Conservation (phyloP, 2,888 invertebrate species). For the Allophyes oxyacanthae region DNA sequence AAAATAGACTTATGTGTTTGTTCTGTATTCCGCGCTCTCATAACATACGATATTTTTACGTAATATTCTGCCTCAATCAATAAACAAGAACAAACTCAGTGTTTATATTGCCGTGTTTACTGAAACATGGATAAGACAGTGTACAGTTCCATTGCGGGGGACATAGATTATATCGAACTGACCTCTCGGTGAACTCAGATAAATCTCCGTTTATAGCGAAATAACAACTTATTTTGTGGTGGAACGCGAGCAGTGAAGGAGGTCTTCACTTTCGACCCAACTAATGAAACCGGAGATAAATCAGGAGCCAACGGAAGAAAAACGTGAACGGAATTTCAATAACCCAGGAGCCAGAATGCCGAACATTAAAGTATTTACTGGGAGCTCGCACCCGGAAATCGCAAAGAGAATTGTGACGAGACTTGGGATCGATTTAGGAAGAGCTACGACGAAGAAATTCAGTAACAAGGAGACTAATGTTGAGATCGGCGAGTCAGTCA, state of each 20-base stretch:
- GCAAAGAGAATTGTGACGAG: constrained; percentile 98
- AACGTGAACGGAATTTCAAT: constrained; percentile 58
- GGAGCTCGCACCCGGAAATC: constrained; percentile 98
- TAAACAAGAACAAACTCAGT: constrained; percentile 49
- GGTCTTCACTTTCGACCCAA: constrained; percentile 59
- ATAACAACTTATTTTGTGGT: constrained; percentile 71
- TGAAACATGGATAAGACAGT: constrained; percentile 61
- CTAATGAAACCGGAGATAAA: constrained; percentile 77
- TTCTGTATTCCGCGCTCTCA: constrained; percentile 36
- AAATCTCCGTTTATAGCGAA: constrained; percentile 72
- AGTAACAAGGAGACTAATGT: constrained; percentile 99
- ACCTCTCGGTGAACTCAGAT: constrained; percentile 82
- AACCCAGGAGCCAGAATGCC: constrained; percentile 93
- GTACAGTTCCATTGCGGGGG: constrained; percentile 71
- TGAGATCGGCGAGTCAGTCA: constrained; percentile 96
- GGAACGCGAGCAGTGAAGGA: constrained; percentile 63
- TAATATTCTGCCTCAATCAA: constrained; percentile 40
- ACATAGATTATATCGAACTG: constrained; percentile 69
- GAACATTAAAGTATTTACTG: constrained; percentile 99
- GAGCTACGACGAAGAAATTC: constrained; percentile 99
- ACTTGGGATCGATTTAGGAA: constrained; percentile 97
- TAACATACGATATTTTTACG: constrained; percentile 41
- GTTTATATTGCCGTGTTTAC: constrained; percentile 54
- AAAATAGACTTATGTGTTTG: constrained; percentile 36
- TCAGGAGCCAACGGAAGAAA: constrained; percentile 54